Evolutionary conservation across 2,797 vertebrate genomes (phyloP), one percentile per base, ranked within the genome.

Genomic region (Silurus lanzhouensis): DNA sequence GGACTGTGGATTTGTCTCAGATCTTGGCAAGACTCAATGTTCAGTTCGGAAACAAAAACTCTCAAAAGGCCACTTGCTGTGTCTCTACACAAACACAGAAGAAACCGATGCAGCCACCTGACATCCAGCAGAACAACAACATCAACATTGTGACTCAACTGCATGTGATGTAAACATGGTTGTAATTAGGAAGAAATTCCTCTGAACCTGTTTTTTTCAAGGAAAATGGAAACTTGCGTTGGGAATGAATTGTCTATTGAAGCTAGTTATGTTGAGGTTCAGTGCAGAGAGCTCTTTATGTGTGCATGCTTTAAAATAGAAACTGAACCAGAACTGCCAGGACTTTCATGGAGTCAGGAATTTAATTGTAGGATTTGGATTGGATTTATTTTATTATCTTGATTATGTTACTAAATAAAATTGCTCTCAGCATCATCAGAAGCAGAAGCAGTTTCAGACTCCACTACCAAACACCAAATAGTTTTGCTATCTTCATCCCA

Each of bases 201-300:
- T 55, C 19, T 2, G 13, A 81, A 79, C 1, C n/a, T 85, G 79
- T 83, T 61, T 82, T 82, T 63, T 78, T 61, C 15, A 15, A 31
- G 14, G 48, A 25, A 75, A 84, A 15, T 20, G 82, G 72, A 80
- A 83, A 44, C 52, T 58, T 76, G 27, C 0, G 13, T 60, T 60
- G 57, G 75, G 9, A 77, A 77, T 77, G 75, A 77, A 77, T 38
- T 31, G 15, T 58, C 17, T 31, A 77, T 38, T 61, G 19, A 61
- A 61, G n/a, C 6, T 10, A 44, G 19, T 71, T 79, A 55, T 25
- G 4, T 2, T 63, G 58, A 55, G 8, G 6, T 31, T 64, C 3
- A 15, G 8, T 66, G 38, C 75, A 38, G 71, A 83, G 83, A 83
- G 48, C n/a, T n/a, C n/a, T 68, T 71, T 66, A 70, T 76, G 8